These are phyloP conservation scores for Ferrisia virgata DNA, from an alignment of 2,888 invertebrate species.

Conservation along the genomic window DNA sequence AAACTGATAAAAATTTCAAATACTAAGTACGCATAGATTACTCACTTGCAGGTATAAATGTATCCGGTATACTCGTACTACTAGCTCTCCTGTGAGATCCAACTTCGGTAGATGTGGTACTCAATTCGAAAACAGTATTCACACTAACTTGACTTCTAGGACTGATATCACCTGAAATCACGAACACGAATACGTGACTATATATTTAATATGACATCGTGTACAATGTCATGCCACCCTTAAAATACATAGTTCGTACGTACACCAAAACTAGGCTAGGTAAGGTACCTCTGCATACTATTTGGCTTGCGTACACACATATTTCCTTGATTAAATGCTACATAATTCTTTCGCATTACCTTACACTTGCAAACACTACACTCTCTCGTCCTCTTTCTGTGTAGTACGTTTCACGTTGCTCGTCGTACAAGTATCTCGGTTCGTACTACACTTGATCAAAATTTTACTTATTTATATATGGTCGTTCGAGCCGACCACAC, in stretches of 20 bases:
- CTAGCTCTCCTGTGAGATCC: not conserved
- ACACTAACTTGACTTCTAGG: constrained; percentile 49
- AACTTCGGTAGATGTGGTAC: constrained; percentile 3
- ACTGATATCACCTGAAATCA: constrained; percentile 48
- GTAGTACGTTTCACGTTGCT: too few relatives aligned
- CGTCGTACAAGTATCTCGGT: not conserved
- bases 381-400: too few relatives aligned
- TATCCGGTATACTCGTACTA: constrained; percentile 34
- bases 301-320: too few relatives aligned
- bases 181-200: not conserved
- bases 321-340: too few relatives aligned
- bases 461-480: not conserved
- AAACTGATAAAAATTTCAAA: not conserved
- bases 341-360: too few relatives aligned
- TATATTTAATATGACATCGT: not conserved
- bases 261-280: too few relatives aligned
- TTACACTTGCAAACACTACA: too few relatives aligned
- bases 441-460: not conserved
- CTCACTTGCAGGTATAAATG: constrained; percentile 37
- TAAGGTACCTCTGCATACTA: too few relatives aligned
- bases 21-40: too few relatives aligned
- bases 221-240: too few relatives aligned
- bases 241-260: too few relatives aligned
- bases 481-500: not conserved
- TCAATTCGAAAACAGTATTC: constrained; percentile 40